Percentiles rank a stretch among this genome's conserved stretches.
Evolutionary conservation across 2,888 invertebrate species (phyloP).

Genomic region (Leptinotarsa tumamoca): DNA sequence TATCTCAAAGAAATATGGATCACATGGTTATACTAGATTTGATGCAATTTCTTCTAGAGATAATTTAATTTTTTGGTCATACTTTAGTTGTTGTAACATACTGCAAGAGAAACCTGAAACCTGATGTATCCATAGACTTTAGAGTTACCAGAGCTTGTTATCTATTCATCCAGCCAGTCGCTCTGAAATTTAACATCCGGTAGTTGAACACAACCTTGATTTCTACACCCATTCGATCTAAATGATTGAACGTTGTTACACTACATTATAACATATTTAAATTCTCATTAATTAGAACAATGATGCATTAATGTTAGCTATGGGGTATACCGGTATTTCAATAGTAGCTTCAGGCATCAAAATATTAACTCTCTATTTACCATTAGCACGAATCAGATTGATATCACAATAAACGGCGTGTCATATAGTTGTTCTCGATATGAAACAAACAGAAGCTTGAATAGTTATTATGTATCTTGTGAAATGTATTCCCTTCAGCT

Average conservation of each 20-base stretch:
- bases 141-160: background rate
- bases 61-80: too few species aligned
- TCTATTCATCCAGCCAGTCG: background rate
- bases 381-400: slow-evolving; percentile 32
- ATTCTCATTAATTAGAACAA: slow-evolving; percentile 48
- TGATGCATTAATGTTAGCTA: slow-evolving; percentile 44
- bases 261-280: slow-evolving; percentile 37
- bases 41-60: too few species aligned
- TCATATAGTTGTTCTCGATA: slow-evolving; percentile 32
- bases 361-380: slow-evolving; percentile 40
- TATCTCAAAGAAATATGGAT: too few species aligned
- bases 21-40: too few species aligned
- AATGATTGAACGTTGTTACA: slow-evolving; percentile 24
- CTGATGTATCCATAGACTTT: too few species aligned
- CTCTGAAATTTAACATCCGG: slow-evolving; percentile 15
- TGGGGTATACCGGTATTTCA: slow-evolving; percentile 45
- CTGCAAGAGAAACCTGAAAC: too few species aligned
- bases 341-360: slow-evolving; percentile 36
- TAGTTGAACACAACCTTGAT: slow-evolving; percentile 1
- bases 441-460: slow-evolving; percentile 29
- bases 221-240: slow-evolving; percentile 16
- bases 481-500: slow-evolving; percentile 4
- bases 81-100: too few species aligned
- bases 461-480: slow-evolving; percentile 4
- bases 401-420: slow-evolving; percentile 38